Conservation (phyloP, 2,888 invertebrate genomes). For the Dichetophora obliterata region DNA sequence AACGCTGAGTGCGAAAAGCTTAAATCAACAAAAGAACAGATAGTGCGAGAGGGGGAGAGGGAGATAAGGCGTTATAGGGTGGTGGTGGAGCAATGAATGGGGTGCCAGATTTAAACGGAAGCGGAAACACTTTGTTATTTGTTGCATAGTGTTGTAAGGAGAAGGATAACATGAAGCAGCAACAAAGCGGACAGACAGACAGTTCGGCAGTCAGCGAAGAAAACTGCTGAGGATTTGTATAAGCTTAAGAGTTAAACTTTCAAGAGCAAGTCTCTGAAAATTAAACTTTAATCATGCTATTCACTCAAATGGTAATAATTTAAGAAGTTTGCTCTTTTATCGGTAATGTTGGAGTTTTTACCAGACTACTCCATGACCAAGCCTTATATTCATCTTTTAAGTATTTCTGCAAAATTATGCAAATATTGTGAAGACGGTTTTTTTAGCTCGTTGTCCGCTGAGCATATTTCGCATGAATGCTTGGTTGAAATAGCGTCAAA, state of each 20-base stretch:
- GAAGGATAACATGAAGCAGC: neutral
- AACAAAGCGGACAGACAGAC: conserved; percentile 13
- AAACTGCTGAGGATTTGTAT: neutral
- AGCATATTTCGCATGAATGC: neutral
- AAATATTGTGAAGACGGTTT: neutral
- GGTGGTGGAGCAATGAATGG: neutral
- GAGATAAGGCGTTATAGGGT: neutral
- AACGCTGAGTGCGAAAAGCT: too few species aligned
- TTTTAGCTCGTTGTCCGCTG: neutral
- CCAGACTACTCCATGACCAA: too few species aligned
- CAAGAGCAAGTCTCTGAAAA: neutral
- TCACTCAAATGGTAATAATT: conserved; percentile 52
- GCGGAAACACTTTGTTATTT: conserved; percentile 37
- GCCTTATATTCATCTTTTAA: neutral
- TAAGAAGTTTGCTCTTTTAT: conserved; percentile 34
- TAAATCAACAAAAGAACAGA: neutral
- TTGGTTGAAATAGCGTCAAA: neutral
- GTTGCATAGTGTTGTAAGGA: neutral
- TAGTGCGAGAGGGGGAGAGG: neutral
- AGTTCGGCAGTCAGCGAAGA: neutral
- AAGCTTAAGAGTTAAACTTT: conserved; percentile 11
- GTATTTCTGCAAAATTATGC: neutral
- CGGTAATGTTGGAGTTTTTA: too few species aligned
- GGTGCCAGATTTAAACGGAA: conserved; percentile 1
- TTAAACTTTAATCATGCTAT: neutral